Base-by-base conservation (phyloP, 1,140 invertebrate genomes). In the Ericerus pela region DNA sequence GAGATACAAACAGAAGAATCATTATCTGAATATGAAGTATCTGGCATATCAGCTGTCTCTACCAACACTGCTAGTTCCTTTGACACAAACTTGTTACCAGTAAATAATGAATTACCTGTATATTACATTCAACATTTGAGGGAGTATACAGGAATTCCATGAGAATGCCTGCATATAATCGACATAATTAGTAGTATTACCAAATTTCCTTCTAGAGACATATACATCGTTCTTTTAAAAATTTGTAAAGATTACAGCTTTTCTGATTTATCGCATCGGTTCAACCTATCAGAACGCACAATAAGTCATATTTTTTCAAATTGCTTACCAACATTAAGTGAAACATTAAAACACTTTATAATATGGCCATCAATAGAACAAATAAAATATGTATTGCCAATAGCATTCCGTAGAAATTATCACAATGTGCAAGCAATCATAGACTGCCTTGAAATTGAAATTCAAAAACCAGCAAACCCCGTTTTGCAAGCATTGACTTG, bases 361-460 rank as follows among this genome's bases (percentile, higher is more conserved):
- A 31, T 31, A n/a, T 53, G 52, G 52, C 52, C 52, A 30, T 18
- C 16, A 14, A 16, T 20, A 29, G 52, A 36, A n/a, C 10, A 20
- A 30, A 53, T 53, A n/a, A 53, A 18, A 31, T n/a, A 16, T n/a
- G n/a, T 16, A 31, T 14, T 53, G 22, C 52, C 52, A 31, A 53
- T 53, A 5, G 14, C 27, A 30, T 53, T 53, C 24, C 52, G 52
- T 22, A 18, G 24, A 18, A 53, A 31, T 18, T 53, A 30, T 31
- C 16, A 16, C 16, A 31, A 53, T n/a, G 16, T 22, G 8, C 29
- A 33, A 31, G 28, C 29, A 16, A 53, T 53, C 18, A 22, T 53
- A n/a, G 52, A 53, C 31, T 53, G 52, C 31, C 16, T 53, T 18
- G 52, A 53, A 31, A 53, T 53, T 30, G 52, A 53, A 53, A 53